Base-by-base conservation (phyloP, 2,113 vertebrate genomes). In the Aldabrachelys gigantea region DNA sequence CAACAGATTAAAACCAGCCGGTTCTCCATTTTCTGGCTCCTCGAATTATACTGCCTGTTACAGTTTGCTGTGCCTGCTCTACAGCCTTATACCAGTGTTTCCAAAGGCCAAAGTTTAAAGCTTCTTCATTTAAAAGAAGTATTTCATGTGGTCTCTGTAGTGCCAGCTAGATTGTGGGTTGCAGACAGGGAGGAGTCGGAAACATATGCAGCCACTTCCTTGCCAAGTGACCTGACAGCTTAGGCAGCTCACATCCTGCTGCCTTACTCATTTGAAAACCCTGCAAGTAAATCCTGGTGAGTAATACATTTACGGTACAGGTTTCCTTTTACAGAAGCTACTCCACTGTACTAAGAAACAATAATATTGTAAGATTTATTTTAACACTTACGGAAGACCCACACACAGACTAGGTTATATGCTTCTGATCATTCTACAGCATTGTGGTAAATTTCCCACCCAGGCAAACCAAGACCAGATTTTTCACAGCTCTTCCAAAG, bases 171-270 rank as follows among this genome's bases (percentile, higher is more conserved):
- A 31, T 38, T 1, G 29, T 62, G 4, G 59, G 92, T 41, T 59
- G 81, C 81, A 5, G 81, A 29, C 2, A 76, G 92, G 91, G 93
- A 96, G 86, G 93, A 88, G 24, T 90, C 90, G 95, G 84, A 80
- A 38, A 72, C 87, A 6, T 2, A 50, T 49, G 22, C 5, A 24
- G 82, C 86, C 94, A 38, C 97, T 94, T 93, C 94, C 96, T 89
- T 87, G 47, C 76, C 90, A 78, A 2, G 7, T 88, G 89, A 97
- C 83, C 94, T 90, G 93, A 53, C 17, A 54, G 90, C 0, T 1
- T 69, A 52, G 85, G 29, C 0, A 1, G 84, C 50, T 84, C 95
- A 84, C 90, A 92, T 91, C 94, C 96, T 94, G 93, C 91, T 53
- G 85, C 59, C 62, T 62, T 1, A 11, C 91, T n/a, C 72, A 2